These are phyloP conservation scores for Junonia oenone DNA, from an alignment of 2,888 invertebrate species.

Conservation along the genomic window DNA sequence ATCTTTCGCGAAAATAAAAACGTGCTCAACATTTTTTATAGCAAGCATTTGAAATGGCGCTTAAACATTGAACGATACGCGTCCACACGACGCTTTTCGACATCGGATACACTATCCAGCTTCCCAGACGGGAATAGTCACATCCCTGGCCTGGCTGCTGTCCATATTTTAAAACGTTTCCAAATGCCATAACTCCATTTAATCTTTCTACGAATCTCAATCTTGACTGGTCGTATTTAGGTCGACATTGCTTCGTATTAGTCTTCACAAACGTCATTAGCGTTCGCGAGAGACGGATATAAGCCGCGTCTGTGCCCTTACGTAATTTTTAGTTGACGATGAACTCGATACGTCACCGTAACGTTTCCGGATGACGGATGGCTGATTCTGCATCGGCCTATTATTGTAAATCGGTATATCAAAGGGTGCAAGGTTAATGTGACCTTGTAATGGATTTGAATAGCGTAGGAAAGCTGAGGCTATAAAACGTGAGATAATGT, in stretches of 20 bases:
- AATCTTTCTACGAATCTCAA: slow-evolving; percentile 47
- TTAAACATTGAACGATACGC: slow-evolving; percentile 20
- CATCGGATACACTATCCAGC: slow-evolving; percentile 60
- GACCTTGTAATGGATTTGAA: slow-evolving; percentile 39
- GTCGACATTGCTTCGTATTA: slow-evolving; percentile 42
- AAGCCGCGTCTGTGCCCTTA: slow-evolving; percentile 70
- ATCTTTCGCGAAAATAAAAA: neutral
- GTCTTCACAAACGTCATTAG: slow-evolving; percentile 42
- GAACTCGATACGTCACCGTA: slow-evolving; percentile 70
- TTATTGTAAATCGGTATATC: slow-evolving; percentile 43
- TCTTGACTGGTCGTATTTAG: slow-evolving; percentile 50
- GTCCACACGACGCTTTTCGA: slow-evolving; percentile 43
- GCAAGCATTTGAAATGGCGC: slow-evolving; percentile 11
- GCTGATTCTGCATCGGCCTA: slow-evolving; percentile 44
- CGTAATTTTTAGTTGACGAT: slow-evolving; percentile 70
- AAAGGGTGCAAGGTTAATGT: slow-evolving; percentile 42
- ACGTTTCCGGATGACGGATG: slow-evolving; percentile 68
- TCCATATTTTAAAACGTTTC: slow-evolving; percentile 52
- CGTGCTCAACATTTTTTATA: neutral
- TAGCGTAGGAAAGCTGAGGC: neutral
- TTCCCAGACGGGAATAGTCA: slow-evolving; percentile 76
- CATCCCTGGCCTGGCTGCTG: slow-evolving; percentile 75
- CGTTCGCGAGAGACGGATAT: slow-evolving; percentile 52
- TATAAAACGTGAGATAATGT: slow-evolving; percentile 3
- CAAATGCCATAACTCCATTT: slow-evolving; percentile 50